phyloP scores from a whole-genome alignment of 2,113 vertebrate species.

The Corythaixoides concolor region DNA sequence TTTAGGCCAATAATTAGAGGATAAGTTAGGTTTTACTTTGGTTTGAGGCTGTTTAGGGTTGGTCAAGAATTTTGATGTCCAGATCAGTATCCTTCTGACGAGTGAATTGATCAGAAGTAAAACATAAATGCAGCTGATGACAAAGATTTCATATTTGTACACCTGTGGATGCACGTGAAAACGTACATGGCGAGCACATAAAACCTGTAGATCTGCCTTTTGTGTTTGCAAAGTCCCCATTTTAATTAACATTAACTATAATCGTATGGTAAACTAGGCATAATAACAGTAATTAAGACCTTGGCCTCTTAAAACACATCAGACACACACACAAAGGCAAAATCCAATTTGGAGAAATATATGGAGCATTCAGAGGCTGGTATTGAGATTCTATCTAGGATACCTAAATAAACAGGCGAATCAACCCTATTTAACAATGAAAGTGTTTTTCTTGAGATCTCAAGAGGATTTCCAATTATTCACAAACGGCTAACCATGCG shows the following conservation, averaged over 20 bases:
- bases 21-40: background rate
- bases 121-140: background rate
- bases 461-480: slow-evolving; percentile 72
- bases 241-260: slow-evolving; percentile 73
- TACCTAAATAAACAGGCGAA: slow-evolving; percentile 46
- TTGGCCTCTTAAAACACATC: slow-evolving; percentile 55
- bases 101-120: background rate
- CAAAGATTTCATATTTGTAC: background rate
- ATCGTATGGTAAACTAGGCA: slow-evolving; percentile 60
- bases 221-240: background rate
- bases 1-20: background rate
- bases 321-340: slow-evolving; percentile 6
- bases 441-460: slow-evolving; percentile 59
- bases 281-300: slow-evolving; percentile 68
- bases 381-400: slow-evolving; percentile 59
- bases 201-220: background rate
- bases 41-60: background rate
- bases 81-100: no score
- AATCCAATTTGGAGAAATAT: slow-evolving; percentile 55
- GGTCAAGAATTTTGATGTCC: background rate
- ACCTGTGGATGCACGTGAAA: background rate
- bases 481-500: slow-evolving; percentile 67
- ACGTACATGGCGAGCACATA: background rate
- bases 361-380: slow-evolving; percentile 52
- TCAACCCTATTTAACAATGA: slow-evolving; percentile 65